Percentiles rank a stretch among this genome's conserved stretches.
Evolutionary conservation across 2,797 vertebrate species (phyloP).

Genomic region (Notoglanidium macrostoma): DNA sequence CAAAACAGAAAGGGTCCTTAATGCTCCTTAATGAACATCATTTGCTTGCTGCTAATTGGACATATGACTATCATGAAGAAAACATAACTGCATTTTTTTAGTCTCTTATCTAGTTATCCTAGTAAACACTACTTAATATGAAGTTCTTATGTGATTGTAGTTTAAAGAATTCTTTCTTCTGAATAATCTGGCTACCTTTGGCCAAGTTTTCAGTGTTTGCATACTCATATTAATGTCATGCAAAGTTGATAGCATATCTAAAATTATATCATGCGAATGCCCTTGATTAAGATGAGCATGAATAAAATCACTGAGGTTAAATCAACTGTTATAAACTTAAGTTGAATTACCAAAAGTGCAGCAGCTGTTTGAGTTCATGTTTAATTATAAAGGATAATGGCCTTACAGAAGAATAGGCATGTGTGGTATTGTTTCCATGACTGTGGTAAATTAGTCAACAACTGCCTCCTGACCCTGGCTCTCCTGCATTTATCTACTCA

Average conservation of each 20-base stretch:
- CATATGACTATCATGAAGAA: not conserved
- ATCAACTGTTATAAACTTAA: not conserved
- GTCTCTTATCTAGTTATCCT: not conserved
- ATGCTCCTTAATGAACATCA: not conserved
- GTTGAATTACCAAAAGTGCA: conserved; percentile 7
- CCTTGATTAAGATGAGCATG: not conserved
- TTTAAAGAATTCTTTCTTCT: not conserved
- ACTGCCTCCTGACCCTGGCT: conserved; percentile 31
- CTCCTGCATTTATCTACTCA: conserved; percentile 49
- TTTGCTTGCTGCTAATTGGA: not conserved
- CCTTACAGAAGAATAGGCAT: conserved; percentile 6
- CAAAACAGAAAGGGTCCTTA: not conserved
- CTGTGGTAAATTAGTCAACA: conserved; percentile 51
- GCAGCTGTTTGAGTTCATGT: conserved; percentile 13
- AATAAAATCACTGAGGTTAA: not conserved
- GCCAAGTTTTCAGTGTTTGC: not conserved
- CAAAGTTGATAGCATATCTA: not conserved
- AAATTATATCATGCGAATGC: not conserved
- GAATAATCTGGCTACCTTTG: not conserved
- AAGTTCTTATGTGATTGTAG: not conserved
- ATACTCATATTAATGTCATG: not conserved
- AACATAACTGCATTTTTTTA: not conserved
- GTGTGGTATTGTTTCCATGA: conserved; percentile 17
- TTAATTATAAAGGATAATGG: conserved; percentile 26
- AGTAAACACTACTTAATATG: not conserved